Conservation (phyloP, 2,113 vertebrate species). For the Pitta sordida region DNA sequence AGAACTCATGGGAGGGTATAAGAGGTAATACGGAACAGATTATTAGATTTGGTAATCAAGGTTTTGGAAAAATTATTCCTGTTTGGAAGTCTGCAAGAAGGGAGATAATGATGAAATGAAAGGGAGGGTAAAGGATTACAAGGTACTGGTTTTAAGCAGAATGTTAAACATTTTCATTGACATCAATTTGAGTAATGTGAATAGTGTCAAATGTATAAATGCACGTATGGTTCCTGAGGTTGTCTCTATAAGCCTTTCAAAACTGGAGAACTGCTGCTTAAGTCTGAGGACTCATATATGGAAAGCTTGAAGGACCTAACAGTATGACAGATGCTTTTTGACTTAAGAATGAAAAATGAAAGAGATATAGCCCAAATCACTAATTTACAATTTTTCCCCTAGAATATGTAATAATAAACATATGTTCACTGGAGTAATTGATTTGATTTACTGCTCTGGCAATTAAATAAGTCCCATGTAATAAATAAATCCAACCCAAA, state of each 20-base stretch:
- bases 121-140: slow-evolving; percentile 23
- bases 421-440: background rate
- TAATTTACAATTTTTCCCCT: background rate
- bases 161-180: slow-evolving; percentile 15
- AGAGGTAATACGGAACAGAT: background rate
- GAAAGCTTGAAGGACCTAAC: background rate
- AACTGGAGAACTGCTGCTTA: background rate
- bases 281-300: background rate
- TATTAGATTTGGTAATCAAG: slow-evolving; percentile 7
- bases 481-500: background rate
- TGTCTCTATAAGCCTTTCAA: background rate
- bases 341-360: background rate
- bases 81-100: slow-evolving; percentile 33
- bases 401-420: background rate
- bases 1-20: background rate
- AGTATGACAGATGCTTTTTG: background rate
- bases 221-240: background rate
- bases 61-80: background rate
- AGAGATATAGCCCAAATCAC: background rate
- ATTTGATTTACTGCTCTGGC: background rate
- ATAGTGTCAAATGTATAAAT: slow-evolving; percentile 11
- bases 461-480: background rate
- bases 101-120: slow-evolving; percentile 22
- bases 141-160: slow-evolving; percentile 22
- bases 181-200: background rate